Evolutionary conservation across 2,888 invertebrate species (phyloP), one percentile per base, ranked within the genome.

Genomic region (Meiosimyza decipiens): DNA sequence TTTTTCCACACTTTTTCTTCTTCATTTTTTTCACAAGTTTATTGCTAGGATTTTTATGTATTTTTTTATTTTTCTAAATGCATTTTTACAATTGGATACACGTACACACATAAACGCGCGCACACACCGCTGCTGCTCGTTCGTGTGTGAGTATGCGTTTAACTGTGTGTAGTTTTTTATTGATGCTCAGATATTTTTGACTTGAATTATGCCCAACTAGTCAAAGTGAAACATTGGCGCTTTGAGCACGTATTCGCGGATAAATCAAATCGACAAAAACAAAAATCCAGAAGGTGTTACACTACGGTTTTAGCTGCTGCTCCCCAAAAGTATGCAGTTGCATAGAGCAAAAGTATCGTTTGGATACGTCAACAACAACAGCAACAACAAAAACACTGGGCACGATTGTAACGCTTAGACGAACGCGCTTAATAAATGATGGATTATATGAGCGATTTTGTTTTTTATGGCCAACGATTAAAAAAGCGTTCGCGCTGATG

Each of bases 161-260:
- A 71, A 52, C 52, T 49, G 33, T 70, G 71, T 54, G 72, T 71
- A 73, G 74, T 78, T 84, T 86, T 85, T 86, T 86, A 85, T 85
- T 86, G 83, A 86, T 86, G 85, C 85, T 85, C 84, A 83, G 86
- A 84, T 85, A 86, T 83, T 82, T 83, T 79, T 80, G 82, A 83
- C 86, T 86, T 86, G 85, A 87, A 86, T 87, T 87, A 86, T 86
- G 83, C 81, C 83, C 84, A 82, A 85, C 82, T 87, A 87, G 87
- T 87, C 88, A 87, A 88, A 87, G 84, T 84, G 84, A 86, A 86
- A 85, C 87, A 84, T 86, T 87, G 87, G 87, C 87, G 87, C 86
- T 86, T 87, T 83, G 83, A 86, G 84, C 87, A 87, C 87, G 87
- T 87, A 86, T 81, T 83, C 84, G 84, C 86, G 86, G 84, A 82